Base-by-base conservation (phyloP, 1,140 invertebrate species). In the Oedothorax gibbosus region DNA sequence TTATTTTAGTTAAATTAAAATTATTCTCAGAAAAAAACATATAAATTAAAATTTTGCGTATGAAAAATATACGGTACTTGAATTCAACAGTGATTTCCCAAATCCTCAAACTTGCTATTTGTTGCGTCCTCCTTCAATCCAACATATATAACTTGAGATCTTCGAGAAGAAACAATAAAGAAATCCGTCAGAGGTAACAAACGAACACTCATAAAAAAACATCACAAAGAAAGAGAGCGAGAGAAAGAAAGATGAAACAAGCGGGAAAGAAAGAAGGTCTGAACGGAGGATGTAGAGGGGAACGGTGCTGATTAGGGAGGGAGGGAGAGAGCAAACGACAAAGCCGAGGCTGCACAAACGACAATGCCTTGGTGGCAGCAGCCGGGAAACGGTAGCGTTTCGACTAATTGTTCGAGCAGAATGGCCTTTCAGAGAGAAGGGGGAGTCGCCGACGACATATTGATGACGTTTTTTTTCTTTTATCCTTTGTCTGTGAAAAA, bases 371-470 rank as follows among this genome's bases (percentile, higher is more conserved):
- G 35, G 18, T 15, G 21, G 53, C 14, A 68, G 18, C 49, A 56
- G 56, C 11, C 69, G 20, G 60, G 18, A 83, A 83, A 53, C 56
- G 80, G 71, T 20, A 60, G 60, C 57, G 69, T 64, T 75, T 64
- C 62, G 62, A 84, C 81, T 84, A 84, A 84, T 84, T 84, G 81
- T 73, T 76, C 50, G 81, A 54, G 66, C 66, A 82, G 68, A 62
- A 73, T 35, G 35, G 51, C 15, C 68, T 64, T 49, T 35, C 12
- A 9, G 66, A 68, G 9, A 20, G 50, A 50, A 35, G n/a, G 57
- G 57, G 8, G 68, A 57, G 68, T 3, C 10, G n/a, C 81, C 66
- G 81, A 84, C 68, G 81, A 73, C 81, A 84, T 84, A 84, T 84
- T 84, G 81, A 84, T 84, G 81, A 76, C 65, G 81, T 77, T 69